A percentile compares a stretch with the other conserved stretches of the same genome.
phyloP scores from a whole-genome alignment of 2,888 invertebrate species.

The Drosophila pseudotakahashii region DNA sequence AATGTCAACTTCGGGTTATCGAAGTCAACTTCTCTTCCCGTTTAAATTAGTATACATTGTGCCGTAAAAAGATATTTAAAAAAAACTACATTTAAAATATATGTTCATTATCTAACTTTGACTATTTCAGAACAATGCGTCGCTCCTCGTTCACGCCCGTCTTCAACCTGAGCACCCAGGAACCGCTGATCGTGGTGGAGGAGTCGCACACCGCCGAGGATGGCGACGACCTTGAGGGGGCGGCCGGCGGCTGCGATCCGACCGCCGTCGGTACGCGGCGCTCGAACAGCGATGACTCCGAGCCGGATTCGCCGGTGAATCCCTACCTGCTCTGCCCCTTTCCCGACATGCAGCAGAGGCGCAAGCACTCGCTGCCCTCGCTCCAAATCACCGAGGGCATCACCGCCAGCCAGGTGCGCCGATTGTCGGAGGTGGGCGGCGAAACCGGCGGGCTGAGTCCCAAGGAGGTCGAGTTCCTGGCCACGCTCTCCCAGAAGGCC shows the following conservation, averaged over 20 bases:
- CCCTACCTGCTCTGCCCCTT: slow-evolving; percentile 93
- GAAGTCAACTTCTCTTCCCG: too few species aligned
- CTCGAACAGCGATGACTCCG: slow-evolving; percentile 86
- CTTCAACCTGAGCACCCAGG: slow-evolving; percentile 86
- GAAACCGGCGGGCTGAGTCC: slow-evolving; percentile 90
- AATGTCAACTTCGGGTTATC: too few species aligned
- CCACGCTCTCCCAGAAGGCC: slow-evolving; percentile 90
- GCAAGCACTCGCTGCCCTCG: slow-evolving; percentile 93
- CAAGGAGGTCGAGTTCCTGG: slow-evolving; percentile 93
- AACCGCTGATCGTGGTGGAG: slow-evolving; percentile 93
- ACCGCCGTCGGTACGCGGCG: slow-evolving; percentile 65
- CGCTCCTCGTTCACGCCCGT: slow-evolving; percentile 89
- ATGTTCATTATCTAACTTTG: too few species aligned
- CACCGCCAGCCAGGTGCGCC: slow-evolving; percentile 93
- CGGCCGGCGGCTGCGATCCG: slow-evolving; percentile 87
- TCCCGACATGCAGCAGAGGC: slow-evolving; percentile 89
- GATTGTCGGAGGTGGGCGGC: slow-evolving; percentile 91
- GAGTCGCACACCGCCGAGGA: slow-evolving; percentile 89
- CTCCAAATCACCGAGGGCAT: slow-evolving; percentile 93
- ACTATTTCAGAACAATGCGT: slow-evolving; percentile 85
- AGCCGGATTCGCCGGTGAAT: slow-evolving; percentile 91
- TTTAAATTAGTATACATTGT: too few species aligned
- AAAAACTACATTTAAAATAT: too few species aligned
- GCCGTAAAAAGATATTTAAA: too few species aligned
- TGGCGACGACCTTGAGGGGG: slow-evolving; percentile 87